Evolutionary conservation across 2,888 invertebrate genomes (phyloP).

Genomic region (Slavum lentiscoides): DNA sequence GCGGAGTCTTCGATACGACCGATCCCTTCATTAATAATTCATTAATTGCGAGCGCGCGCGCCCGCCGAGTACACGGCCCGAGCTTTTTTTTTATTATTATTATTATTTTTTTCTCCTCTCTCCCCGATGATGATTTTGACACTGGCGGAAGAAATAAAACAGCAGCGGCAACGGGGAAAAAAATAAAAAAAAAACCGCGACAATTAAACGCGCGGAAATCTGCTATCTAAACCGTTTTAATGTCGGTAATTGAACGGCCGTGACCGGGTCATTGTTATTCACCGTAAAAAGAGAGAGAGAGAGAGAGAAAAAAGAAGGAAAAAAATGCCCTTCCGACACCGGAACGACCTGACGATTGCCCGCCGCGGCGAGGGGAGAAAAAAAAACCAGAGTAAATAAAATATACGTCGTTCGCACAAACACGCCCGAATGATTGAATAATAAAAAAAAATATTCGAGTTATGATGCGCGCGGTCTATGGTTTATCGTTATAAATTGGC

Average conservation of each 20-base stretch:
- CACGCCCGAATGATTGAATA: conserved; percentile 29
- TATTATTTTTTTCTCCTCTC: not conserved
- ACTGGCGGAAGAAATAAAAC: not conserved
- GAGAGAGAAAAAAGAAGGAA: too few relatives aligned
- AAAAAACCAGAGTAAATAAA: not conserved
- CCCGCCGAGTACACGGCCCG: not conserved
- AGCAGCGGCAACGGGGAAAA: not conserved
- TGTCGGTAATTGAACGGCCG: conserved; percentile 50
- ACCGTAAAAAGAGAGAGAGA: conserved; percentile 4
- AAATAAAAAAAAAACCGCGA: conserved; percentile 12
- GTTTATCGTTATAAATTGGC: too few relatives aligned
- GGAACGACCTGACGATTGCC: conserved; percentile 47
- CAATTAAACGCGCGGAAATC: conserved; percentile 52
- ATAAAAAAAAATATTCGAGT: too few relatives aligned
- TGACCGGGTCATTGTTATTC: conserved; percentile 50
- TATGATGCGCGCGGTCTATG: too few relatives aligned
- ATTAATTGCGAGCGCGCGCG: conserved; percentile 46
- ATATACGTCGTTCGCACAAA: conserved; percentile 35
- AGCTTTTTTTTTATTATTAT: not conserved
- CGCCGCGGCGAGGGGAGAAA: conserved; percentile 23
- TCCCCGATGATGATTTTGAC: conserved; percentile 46
- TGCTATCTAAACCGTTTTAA: conserved; percentile 51
- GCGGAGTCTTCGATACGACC: conserved; percentile 9
- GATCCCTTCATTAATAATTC: conserved; percentile 52
- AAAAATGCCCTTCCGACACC: conserved; percentile 48